Percentiles rank a stretch among this genome's conserved stretches.
Evolutionary conservation across 2,797 vertebrate species (phyloP).

Genomic region (Pristis pectinata): DNA sequence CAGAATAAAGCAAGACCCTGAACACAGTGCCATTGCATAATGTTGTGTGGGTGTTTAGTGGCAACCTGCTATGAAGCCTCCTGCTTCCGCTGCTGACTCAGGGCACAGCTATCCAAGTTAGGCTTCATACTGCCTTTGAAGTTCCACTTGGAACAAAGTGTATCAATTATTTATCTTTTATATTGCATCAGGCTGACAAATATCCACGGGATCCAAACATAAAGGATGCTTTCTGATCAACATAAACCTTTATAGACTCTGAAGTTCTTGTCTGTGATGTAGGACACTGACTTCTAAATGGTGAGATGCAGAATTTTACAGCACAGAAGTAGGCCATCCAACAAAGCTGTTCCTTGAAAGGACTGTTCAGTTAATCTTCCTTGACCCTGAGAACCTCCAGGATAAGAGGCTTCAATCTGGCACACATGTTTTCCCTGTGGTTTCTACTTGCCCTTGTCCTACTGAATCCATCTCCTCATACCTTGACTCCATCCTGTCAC

Average conservation of each 20-base stretch:
- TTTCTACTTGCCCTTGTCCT: no score
- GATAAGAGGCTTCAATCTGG: no score
- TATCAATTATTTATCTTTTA: neutral
- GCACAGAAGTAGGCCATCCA: neutral
- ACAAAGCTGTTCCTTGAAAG: neutral
- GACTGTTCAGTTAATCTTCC: neutral
- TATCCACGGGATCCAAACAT: slow-evolving; percentile 16
- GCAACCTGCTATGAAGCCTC: neutral
- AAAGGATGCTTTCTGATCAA: neutral
- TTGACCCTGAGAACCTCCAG: no score
- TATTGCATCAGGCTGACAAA: neutral
- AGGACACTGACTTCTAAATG: neutral
- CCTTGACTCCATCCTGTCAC: no score
- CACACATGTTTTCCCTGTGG: no score
- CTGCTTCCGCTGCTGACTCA: neutral
- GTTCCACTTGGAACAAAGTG: neutral
- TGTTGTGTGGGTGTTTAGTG: neutral
- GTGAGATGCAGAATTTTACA: neutral
- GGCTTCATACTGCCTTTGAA: neutral
- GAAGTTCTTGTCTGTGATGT: neutral
- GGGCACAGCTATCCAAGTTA: neutral
- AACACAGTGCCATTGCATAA: neutral
- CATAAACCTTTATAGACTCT: neutral
- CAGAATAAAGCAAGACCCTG: no score
- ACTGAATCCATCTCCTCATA: no score